These are phyloP conservation scores for Hybos culiciformis DNA, from an alignment of 2,888 invertebrate species.

Conservation along the genomic window DNA sequence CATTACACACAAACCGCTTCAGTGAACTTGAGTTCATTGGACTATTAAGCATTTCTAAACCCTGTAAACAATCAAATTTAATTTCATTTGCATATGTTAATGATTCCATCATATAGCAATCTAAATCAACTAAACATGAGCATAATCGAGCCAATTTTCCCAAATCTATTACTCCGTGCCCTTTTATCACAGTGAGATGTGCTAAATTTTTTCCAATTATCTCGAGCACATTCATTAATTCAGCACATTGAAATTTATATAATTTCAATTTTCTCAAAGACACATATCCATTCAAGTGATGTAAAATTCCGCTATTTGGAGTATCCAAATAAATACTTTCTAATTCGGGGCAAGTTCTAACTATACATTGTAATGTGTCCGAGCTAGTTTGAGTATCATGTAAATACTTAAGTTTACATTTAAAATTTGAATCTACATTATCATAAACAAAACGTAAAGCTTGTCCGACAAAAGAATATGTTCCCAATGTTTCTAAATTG, in stretches of 20 bases:
- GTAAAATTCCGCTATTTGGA: slow-evolving; percentile 42
- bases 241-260: slow-evolving; percentile 46
- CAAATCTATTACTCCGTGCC: slow-evolving; percentile 44
- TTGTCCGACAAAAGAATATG: slow-evolving; percentile 54
- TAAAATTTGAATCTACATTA: slow-evolving; percentile 40
- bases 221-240: slow-evolving; percentile 44
- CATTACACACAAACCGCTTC: slow-evolving; percentile 47
- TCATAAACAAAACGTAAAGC: slow-evolving; percentile 43
- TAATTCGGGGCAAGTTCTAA: slow-evolving; percentile 45
- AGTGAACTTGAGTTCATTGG: slow-evolving; percentile 42
- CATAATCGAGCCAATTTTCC: slow-evolving; percentile 45
- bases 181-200: slow-evolving; percentile 45
- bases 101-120: slow-evolving; percentile 52
- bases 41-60: slow-evolving; percentile 52
- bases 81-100: slow-evolving; percentile 41
- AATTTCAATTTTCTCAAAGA: slow-evolving; percentile 46
- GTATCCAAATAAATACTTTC: slow-evolving; percentile 53
- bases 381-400: slow-evolving; percentile 50
- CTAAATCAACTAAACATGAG: slow-evolving; percentile 45
- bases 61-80: slow-evolving; percentile 46
- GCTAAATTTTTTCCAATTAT: slow-evolving; percentile 41
- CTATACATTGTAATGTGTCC: slow-evolving; percentile 45
- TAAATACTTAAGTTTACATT: slow-evolving; percentile 50
- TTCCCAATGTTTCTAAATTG: slow-evolving; percentile 48
- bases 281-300: slow-evolving; percentile 36